Percentiles rank a stretch among this genome's conserved stretches.
phyloP scores from a whole-genome alignment of 2,113 vertebrate genomes.

The Brachyhypopomus occidentalis region DNA sequence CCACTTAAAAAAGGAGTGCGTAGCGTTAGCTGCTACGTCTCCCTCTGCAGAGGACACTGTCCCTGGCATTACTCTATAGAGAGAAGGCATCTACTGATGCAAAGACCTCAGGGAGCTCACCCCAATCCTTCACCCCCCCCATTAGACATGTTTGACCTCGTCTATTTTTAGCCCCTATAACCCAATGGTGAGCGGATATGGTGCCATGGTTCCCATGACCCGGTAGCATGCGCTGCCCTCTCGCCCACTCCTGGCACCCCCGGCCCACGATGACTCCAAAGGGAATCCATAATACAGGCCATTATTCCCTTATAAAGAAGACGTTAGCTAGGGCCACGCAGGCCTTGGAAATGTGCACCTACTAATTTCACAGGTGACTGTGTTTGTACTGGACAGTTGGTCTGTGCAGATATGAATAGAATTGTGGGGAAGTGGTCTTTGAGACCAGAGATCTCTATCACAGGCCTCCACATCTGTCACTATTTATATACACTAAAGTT shows the following conservation, averaged over 20 bases:
- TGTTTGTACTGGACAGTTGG: slow-evolving; percentile 23
- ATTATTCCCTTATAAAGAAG: slow-evolving; percentile 77
- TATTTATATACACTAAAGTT: slow-evolving; percentile 43
- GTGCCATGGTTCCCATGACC: slow-evolving; percentile 83
- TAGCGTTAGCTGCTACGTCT: neutral
- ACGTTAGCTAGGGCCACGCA: slow-evolving; percentile 22
- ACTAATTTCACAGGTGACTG: slow-evolving; percentile 45
- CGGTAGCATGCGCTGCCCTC: slow-evolving; percentile 64
- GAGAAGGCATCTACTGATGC: slow-evolving; percentile 49
- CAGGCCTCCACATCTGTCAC: slow-evolving; percentile 27
- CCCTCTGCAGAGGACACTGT: neutral
- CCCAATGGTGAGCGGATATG: slow-evolving; percentile 79
- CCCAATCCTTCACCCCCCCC: slow-evolving; percentile 60
- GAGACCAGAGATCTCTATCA: slow-evolving; percentile 42
- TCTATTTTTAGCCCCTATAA: slow-evolving; percentile 82
- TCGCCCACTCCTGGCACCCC: slow-evolving; percentile 66
- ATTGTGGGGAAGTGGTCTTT: slow-evolving; percentile 49
- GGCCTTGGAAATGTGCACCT: slow-evolving; percentile 49
- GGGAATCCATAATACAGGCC: slow-evolving; percentile 63
- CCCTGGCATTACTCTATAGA: neutral
- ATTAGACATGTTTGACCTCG: slow-evolving; percentile 63
- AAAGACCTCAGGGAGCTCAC: slow-evolving; percentile 61
- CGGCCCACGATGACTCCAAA: slow-evolving; percentile 66
- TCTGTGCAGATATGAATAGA: slow-evolving; percentile 47
- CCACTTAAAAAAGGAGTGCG: neutral